Evolutionary conservation across 2,888 invertebrate genomes (phyloP).

Genomic region (Agrotis puta): DNA sequence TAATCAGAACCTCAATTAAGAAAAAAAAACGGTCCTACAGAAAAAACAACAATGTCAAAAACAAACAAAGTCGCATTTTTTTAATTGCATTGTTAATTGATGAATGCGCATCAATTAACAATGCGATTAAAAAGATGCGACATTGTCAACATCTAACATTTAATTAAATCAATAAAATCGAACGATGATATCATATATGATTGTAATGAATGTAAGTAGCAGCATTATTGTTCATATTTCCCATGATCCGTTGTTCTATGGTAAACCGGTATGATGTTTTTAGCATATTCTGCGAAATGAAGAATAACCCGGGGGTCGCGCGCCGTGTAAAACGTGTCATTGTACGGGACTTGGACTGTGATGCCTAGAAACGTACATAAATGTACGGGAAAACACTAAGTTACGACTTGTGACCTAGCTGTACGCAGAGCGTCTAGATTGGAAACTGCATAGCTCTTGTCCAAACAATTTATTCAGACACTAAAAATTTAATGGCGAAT

Average conservation of each 20-base stretch:
- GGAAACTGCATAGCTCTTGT: slow-evolving; percentile 23
- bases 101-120: neutral
- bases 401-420: slow-evolving; percentile 49
- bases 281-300: slow-evolving; percentile 72
- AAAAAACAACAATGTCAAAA: slow-evolving; percentile 9
- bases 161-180: slow-evolving; percentile 33
- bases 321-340: slow-evolving; percentile 76
- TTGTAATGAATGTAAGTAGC: slow-evolving; percentile 23
- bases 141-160: slow-evolving; percentile 6
- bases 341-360: slow-evolving; percentile 72
- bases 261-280: slow-evolving; percentile 62
- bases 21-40: neutral
- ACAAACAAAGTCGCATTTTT: too few relatives aligned
- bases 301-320: slow-evolving; percentile 72
- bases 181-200: slow-evolving; percentile 46
- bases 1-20: neutral
- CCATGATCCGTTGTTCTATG: slow-evolving; percentile 58
- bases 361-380: slow-evolving; percentile 49
- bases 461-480: slow-evolving; percentile 26
- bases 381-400: slow-evolving; percentile 40
- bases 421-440: slow-evolving; percentile 22
- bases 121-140: neutral
- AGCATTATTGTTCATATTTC: slow-evolving; percentile 57
- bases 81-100: too few relatives aligned
- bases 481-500: neutral